Evolutionary conservation across 2,113 vertebrate species (phyloP).

Genomic region (Calonectris borealis): DNA sequence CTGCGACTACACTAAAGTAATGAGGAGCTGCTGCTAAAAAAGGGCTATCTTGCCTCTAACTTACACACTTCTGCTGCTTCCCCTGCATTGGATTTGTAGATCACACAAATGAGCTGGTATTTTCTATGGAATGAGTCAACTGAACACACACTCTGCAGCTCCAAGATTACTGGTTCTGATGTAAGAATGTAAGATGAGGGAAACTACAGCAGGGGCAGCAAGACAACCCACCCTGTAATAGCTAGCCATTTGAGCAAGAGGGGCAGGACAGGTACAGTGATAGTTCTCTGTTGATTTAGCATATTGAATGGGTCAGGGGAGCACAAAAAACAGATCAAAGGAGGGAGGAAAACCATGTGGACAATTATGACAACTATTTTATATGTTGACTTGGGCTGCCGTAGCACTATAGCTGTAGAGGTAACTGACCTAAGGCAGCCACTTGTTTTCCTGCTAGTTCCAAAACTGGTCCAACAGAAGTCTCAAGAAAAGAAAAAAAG

Average conservation of each 20-base stretch:
- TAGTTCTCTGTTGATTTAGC: background rate
- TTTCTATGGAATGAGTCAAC: background rate
- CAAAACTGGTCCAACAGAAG: background rate
- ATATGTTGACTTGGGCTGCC: background rate
- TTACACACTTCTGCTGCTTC: background rate
- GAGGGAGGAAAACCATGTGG: background rate
- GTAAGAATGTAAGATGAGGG: background rate
- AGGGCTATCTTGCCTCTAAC: background rate
- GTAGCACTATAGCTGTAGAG: background rate
- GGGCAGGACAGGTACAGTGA: background rate
- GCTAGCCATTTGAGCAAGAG: background rate
- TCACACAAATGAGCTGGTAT: background rate
- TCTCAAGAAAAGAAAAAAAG: background rate
- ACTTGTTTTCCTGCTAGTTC: background rate
- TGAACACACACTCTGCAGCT: background rate
- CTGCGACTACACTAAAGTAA: background rate
- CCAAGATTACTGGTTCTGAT: background rate
- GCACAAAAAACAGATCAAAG: background rate
- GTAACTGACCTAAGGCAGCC: background rate
- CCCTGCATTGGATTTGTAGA: background rate
- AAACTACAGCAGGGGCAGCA: background rate
- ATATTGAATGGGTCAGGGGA: background rate
- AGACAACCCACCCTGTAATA: background rate
- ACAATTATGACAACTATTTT: background rate
- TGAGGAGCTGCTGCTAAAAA: background rate